Evolutionary conservation across 1,140 invertebrate genomes (phyloP).

Genomic region (Andricus grossulariae): DNA sequence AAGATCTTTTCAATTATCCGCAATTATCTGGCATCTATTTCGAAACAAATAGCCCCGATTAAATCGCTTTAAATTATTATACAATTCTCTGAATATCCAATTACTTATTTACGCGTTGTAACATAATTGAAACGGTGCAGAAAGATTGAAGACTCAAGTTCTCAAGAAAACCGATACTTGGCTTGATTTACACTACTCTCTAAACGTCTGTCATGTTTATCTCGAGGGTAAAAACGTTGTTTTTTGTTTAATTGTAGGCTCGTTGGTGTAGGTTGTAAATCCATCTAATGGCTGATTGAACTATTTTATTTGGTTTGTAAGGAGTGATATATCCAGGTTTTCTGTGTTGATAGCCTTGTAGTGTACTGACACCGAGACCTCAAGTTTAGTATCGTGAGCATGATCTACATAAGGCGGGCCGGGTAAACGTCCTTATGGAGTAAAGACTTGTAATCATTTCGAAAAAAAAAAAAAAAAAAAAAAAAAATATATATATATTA

Average conservation of each 20-base stretch:
- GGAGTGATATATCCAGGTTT: constrained; percentile 23
- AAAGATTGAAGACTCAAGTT: constrained; percentile 1
- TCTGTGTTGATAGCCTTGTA: constrained; percentile 4
- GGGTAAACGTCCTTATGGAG: background rate
- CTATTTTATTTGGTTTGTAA: constrained; percentile 6
- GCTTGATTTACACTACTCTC: constrained; percentile 10
- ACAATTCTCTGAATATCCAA: constrained; percentile 8
- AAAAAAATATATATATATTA: background rate
- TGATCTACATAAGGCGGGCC: background rate
- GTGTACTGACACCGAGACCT: background rate
- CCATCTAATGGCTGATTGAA: constrained; percentile 12
- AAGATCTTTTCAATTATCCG: background rate
- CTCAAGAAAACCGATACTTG: constrained; percentile 15
- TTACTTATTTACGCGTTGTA: constrained; percentile 13
- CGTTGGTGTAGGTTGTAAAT: constrained; percentile 20
- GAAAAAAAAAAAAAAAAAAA: background rate
- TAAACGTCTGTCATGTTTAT: constrained; percentile 20
- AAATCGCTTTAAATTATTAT: constrained; percentile 13
- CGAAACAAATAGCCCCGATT: background rate
- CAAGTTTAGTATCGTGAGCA: background rate
- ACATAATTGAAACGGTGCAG: constrained; percentile 4
- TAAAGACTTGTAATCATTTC: background rate
- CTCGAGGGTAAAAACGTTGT: constrained; percentile 2
- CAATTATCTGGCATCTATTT: constrained; percentile 8
- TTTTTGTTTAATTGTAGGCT: constrained; percentile 22